Evolutionary conservation across 2,113 vertebrate genomes (phyloP), one percentile per base, ranked within the genome.

Genomic region (Xenotilapia flavipinnis): DNA sequence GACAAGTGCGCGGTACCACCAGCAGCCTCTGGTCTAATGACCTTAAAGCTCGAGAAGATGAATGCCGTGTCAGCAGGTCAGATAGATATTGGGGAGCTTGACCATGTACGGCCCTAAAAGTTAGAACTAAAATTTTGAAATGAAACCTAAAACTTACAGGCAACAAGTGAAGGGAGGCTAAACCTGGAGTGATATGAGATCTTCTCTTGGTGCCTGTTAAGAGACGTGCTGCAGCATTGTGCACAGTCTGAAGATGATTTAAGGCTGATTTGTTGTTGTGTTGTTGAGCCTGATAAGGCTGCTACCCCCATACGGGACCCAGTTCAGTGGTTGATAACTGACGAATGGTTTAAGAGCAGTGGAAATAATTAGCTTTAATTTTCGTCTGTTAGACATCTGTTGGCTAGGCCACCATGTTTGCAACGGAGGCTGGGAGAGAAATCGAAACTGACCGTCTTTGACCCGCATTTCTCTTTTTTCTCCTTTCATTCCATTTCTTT

Each of bases 381-480:
- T 28, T 58, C 1, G 0, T 28, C 13, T 28, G 23, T 13, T 58
- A 58, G 55, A 28, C 23, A 26, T 26, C 26, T 26, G 26, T 26
- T 26, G 26, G 26, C 26, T 26, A 26, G 26, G 26, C 26, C 7
- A 58, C 13, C 55, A 28, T 28, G 7, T 28, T 58, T 58, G 55
- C 55, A 5, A 58, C 3, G 0, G 55, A 58, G 54, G 6, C 54
- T 26, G 23, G 54, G 54, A 56, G 12, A 56, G 55, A 56, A 28
- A 28, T 58, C 4, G 4, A 56, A 56, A 9, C 55, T 56, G 13
- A 56, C 55, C 0, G 6, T 56, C 12, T 56, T 56, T 56, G 12
- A 56, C 21, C 6, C 0, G 0, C 6, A 14, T 26, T 56, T 56
- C 12, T 55, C 1, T 5, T n/a, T 49, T 1, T 0, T 0, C 3